A percentile compares a stretch with the other conserved stretches of the same genome.
Conservation (phyloP, 2,888 invertebrate species). For the Nebria brevicollis region DNA sequence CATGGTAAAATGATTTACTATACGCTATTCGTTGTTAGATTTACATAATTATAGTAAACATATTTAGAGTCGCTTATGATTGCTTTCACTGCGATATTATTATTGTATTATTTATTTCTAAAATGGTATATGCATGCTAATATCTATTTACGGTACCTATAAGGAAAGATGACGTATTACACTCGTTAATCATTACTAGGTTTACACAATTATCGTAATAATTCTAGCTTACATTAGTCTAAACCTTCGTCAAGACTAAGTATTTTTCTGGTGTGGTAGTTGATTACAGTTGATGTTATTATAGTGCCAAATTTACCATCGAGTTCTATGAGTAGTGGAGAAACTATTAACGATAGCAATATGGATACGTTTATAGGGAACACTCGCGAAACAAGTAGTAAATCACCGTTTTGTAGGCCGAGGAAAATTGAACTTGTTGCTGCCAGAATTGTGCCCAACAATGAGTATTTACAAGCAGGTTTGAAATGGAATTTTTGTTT, state of each 20-base stretch:
- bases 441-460: constrained; percentile 30
- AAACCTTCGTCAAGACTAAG: background rate
- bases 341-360: background rate
- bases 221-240: too few species aligned
- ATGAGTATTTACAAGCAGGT: constrained; percentile 21
- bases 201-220: too few species aligned
- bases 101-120: too few species aligned
- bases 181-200: too few species aligned
- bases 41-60: too few species aligned
- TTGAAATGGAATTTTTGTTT: background rate
- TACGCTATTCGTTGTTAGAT: too few species aligned
- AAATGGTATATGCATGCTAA: too few species aligned
- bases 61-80: too few species aligned
- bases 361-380: background rate
- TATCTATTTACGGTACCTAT: too few species aligned
- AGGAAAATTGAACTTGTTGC: constrained; percentile 43
- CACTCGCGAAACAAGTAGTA: constrained; percentile 8
- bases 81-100: too few species aligned
- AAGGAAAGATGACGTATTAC: too few species aligned
- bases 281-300: background rate
- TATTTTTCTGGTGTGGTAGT: background rate
- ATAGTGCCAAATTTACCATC: background rate
- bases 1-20: too few species aligned
- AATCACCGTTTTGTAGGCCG: constrained; percentile 27
- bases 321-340: constrained; percentile 1